Base-by-base conservation (phyloP, 2,888 invertebrate species). In the Fragum fragum region DNA sequence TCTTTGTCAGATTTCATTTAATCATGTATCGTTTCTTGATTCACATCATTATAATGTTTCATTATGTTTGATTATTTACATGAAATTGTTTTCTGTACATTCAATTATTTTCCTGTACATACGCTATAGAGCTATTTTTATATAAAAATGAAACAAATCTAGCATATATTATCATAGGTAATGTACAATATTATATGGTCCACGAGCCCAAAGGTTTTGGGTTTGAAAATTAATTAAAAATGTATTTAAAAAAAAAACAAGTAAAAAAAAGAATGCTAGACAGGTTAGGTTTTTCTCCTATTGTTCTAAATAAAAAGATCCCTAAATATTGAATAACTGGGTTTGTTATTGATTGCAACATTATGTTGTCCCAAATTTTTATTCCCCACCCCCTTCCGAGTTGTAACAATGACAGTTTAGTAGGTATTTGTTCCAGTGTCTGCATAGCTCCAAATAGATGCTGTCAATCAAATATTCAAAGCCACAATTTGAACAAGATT, bases 281-380 rank as follows among this genome's bases (percentile, higher is more conserved):
- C 79, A 86, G 86, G 85, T 88, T 88, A 88, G 85, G 66, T 66
- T 66, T 82, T 85, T 88, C 86, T 87, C 88, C 83, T 89, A 90
- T 89, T 87, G 87, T 90, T 88, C 89, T 89, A 88, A 90, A 89
- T 89, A 88, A 90, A 88, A 89, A 84, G 78, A 86, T 85, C 81
- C 80, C 83, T 84, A 59, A 84, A 84, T 80, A 80, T 80, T 55
- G 36, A 18, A 42, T n/a, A 0, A 7, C n/a, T 36, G 21, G 52
- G 39, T 39, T 21, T 52, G 47, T 47, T 47, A 47, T 47, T 14
- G 14, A 9, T 47, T 36, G 32, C 32, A 36, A 36, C 32, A 36
- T 36, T 36, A 9, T 36, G 32, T 36, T 36, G 3, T 36, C 9
- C 32, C 32, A 36, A 36, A 9, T 9, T 36, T n/a, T n/a, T n/a